A percentile compares a stretch with the other conserved stretches of the same genome.
Evolutionary conservation across 2,113 vertebrate species (phyloP).

Genomic region (Turnix velox): DNA sequence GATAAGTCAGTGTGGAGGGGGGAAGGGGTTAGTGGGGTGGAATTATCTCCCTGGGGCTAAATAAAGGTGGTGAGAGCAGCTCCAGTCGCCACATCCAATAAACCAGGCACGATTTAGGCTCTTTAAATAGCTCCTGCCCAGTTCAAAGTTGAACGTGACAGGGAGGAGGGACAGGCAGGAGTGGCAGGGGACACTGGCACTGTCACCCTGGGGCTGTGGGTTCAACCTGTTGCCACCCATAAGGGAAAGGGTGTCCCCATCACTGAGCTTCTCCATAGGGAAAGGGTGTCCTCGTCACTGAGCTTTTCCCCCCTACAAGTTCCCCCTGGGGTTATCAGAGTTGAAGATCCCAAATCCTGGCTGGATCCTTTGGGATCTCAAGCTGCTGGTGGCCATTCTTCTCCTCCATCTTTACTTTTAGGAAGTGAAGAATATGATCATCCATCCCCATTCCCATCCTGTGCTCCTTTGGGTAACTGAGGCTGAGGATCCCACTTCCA

Average conservation of each 20-base stretch:
- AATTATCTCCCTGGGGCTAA: slow-evolving; percentile 3
- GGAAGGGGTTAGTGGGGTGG: too few species aligned
- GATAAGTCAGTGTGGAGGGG: not conserved
- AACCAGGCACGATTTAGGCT: not conserved
- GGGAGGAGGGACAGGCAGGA: not conserved
- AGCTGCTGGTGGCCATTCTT: rapidly evolving
- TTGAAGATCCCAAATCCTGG: not conserved
- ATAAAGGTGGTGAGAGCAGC: not conserved
- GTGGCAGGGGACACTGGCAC: not conserved
- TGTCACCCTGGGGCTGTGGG: rapidly evolving
- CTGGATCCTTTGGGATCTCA: not conserved
- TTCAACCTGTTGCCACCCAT: rapidly evolving
- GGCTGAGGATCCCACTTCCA: too few species aligned
- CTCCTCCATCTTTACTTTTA: too few species aligned
- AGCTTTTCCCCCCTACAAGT: rapidly evolving
- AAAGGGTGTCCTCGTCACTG: rapidly evolving
- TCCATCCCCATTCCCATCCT: not conserved
- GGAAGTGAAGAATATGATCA: too few species aligned
- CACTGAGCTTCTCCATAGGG: rapidly evolving
- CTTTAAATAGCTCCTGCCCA: not conserved
- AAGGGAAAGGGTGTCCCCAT: not conserved
- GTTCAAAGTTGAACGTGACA: not conserved
- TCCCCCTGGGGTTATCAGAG: rapidly evolving
- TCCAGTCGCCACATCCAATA: not conserved
- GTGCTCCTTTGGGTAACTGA: too few species aligned